A percentile compares a stretch with the other conserved stretches of the same genome.
Evolutionary conservation across 2,888 invertebrate species (phyloP).

Genomic region (Drosophila pegasa): DNA sequence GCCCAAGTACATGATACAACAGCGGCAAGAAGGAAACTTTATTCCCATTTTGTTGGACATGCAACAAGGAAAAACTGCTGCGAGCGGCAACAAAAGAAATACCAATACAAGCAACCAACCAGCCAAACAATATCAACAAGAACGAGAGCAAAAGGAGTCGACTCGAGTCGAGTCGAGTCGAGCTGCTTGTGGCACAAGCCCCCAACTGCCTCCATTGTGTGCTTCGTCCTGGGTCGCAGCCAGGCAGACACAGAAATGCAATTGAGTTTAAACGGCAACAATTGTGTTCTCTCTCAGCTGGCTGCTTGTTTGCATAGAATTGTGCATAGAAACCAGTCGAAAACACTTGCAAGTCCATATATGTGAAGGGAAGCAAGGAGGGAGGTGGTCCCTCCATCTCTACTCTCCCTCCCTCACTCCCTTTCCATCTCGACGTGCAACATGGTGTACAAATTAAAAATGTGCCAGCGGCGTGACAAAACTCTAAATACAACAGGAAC

Average conservation of each 20-base stretch:
- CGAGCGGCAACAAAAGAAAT: slow-evolving; percentile 33
- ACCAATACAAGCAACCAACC: slow-evolving; percentile 7
- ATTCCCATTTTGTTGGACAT: slow-evolving; percentile 43
- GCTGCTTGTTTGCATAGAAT: slow-evolving; percentile 57
- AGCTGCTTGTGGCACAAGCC: slow-evolving; percentile 13
- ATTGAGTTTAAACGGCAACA: slow-evolving; percentile 73
- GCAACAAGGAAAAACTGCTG: slow-evolving; percentile 47
- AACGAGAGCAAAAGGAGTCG: slow-evolving; percentile 19
- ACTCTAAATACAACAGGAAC: slow-evolving; percentile 44
- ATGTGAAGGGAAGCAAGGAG: background rate
- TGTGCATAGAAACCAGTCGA: slow-evolving; percentile 40
- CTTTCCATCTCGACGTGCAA: slow-evolving; percentile 46
- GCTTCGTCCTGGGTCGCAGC: background rate
- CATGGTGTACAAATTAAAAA: slow-evolving; percentile 74
- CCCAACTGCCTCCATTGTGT: background rate
- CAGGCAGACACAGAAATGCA: slow-evolving; percentile 46
- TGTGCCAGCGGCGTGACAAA: slow-evolving; percentile 64
- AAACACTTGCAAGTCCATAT: slow-evolving; percentile 29
- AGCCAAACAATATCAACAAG: slow-evolving; percentile 24
- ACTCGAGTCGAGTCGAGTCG: slow-evolving; percentile 9
- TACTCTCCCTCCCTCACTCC: too few relatives aligned
- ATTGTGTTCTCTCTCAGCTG: slow-evolving; percentile 38
- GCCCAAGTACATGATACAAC: slow-evolving; percentile 23
- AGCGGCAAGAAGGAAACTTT: slow-evolving; percentile 35
- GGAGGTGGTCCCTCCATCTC: background rate